Percentiles rank a stretch among this genome's conserved stretches.
phyloP scores from a whole-genome alignment of 2,888 invertebrate genomes.

The Holacanthella duospinosa region DNA sequence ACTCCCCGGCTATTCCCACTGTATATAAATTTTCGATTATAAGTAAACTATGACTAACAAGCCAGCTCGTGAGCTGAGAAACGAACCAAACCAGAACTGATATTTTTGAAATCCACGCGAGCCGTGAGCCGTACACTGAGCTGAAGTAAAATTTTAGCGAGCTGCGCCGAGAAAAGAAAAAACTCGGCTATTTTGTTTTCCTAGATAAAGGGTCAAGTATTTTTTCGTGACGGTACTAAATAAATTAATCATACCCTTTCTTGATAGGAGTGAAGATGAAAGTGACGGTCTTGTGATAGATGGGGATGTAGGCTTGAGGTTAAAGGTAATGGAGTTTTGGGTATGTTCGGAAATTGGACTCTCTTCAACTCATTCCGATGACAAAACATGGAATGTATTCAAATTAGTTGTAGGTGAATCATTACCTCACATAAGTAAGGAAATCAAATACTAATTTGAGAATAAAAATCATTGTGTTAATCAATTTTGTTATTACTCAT shows the following conservation, averaged over 20 bases:
- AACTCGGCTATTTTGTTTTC: not conserved
- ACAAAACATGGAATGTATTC: slow-evolving; percentile 31
- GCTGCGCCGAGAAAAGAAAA: no score
- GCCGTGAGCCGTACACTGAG: no score
- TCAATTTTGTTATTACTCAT: not conserved
- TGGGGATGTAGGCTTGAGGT: slow-evolving; percentile 42
- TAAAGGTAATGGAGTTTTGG: slow-evolving; percentile 45
- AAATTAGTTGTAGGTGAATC: slow-evolving; percentile 44
- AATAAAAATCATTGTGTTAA: not conserved
- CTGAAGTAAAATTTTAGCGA: no score
- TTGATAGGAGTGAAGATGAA: slow-evolving; percentile 41
- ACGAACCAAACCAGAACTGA: no score
- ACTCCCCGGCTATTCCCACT: no score
- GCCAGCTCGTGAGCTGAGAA: no score
- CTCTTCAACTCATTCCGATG: slow-evolving; percentile 14
- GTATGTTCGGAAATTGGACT: slow-evolving; percentile 42
- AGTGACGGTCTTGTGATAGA: slow-evolving; percentile 42
- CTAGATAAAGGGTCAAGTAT: not conserved
- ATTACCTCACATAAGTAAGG: slow-evolving; percentile 39
- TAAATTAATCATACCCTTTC: no score
- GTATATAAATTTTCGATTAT: no score
- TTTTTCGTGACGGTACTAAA: no score
- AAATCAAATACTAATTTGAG: not conserved
- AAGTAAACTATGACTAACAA: no score
- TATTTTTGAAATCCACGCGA: no score